These are phyloP conservation scores for Apamea monoglypha DNA, from an alignment of 2,888 invertebrate species.

Conservation along the genomic window DNA sequence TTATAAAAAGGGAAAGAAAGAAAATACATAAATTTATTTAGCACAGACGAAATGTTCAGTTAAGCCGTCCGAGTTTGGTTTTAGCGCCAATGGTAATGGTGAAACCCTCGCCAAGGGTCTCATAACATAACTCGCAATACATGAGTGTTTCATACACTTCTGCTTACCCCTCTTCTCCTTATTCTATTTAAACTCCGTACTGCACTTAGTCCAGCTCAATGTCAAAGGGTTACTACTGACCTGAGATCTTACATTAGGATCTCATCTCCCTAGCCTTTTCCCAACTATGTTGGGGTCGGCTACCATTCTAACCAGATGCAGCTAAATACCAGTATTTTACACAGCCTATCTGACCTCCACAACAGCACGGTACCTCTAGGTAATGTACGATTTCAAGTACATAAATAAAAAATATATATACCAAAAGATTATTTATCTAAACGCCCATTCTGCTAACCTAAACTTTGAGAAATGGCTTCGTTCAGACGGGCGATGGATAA, in stretches of 20 bases:
- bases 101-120: neutral
- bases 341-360: neutral
- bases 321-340: neutral
- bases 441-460: conserved; percentile 1
- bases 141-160: neutral
- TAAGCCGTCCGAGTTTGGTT: neutral
- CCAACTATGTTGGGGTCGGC: neutral
- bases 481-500: conserved; percentile 1
- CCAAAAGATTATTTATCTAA: conserved; percentile 11
- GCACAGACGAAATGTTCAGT: neutral
- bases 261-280: neutral
- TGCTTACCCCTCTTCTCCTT: too few species aligned
- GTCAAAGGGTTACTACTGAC: neutral
- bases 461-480: conserved; percentile 25
- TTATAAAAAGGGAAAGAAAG: neutral
- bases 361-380: neutral
- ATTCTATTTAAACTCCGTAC: neutral
- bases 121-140: neutral
- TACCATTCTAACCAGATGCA: too few species aligned
- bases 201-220: too few species aligned
- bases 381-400: neutral
- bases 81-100: neutral
- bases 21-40: neutral
- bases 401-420: conserved; percentile 5
- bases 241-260: too few species aligned